Evolutionary conservation across 1,140 invertebrate species (phyloP).

Genomic region (Arion vulgaris): DNA sequence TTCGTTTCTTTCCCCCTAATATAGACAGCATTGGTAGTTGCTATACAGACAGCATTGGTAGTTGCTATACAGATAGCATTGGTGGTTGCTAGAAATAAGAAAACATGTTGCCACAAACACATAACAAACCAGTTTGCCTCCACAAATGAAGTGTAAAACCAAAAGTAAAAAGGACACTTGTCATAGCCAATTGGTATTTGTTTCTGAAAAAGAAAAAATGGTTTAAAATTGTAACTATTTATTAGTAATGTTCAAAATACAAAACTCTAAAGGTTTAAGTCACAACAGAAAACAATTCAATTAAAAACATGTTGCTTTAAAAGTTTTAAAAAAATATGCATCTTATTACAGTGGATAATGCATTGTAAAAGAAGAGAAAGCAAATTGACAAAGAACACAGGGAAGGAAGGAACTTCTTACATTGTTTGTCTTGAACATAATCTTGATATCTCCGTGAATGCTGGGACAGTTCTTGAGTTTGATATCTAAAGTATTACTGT

Average conservation of each 20-base stretch:
- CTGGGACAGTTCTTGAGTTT: conserved; percentile 67
- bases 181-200: conserved; percentile 75
- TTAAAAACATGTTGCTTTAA: too few species aligned
- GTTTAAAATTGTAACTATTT: neutral
- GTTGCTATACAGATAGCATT: too few species aligned
- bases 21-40: too few species aligned
- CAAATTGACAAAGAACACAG: too few species aligned
- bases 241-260: neutral
- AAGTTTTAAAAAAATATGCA: too few species aligned
- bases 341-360: too few species aligned
- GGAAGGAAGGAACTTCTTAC: too few species aligned
- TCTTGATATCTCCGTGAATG: conserved; percentile 73
- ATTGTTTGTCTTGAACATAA: conserved; percentile 71
- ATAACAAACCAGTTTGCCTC: conserved; percentile 69
- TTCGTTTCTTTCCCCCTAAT: too few species aligned
- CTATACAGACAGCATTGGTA: too few species aligned
- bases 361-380: too few species aligned
- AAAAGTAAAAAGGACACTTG: conserved; percentile 77
- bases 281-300: neutral
- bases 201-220: conserved; percentile 62
- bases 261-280: too few species aligned
- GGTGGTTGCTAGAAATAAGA: too few species aligned
- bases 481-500: conserved; percentile 68
- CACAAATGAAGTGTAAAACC: conserved; percentile 77
- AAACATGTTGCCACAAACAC: neutral